Evolutionary conservation across 2,888 invertebrate genomes (phyloP), one percentile per base, ranked within the genome.

Genomic region (Limnephilus auricula): DNA sequence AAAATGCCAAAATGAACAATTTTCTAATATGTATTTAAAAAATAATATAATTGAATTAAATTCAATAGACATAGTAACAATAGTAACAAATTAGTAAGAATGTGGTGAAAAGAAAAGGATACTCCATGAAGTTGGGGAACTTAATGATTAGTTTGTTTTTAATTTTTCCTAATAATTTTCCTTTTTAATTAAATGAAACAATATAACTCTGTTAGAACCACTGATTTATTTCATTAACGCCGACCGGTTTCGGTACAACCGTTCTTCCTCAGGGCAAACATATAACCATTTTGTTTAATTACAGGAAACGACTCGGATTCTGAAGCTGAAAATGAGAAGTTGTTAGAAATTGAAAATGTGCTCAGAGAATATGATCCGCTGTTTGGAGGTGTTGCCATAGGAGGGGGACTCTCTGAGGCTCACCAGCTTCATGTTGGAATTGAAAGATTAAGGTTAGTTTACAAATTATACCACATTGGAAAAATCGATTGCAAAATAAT

Each of bases 271-370:
- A n/a, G n/a, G n/a, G n/a, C n/a, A n/a, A n/a, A n/a, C n/a, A n/a
- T n/a, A n/a, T n/a, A n/a, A n/a, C n/a, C n/a, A n/a, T n/a, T 25
- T 65, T 65, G 25, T 65, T 65, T 65, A 65, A n/a, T 92, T 92
- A 37, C 96, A 95, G 97, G 97, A 91, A 97, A 97, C 0, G 99
- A 99, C 95, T 98, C 98, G 0, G 99, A 99, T 94, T 99, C 99
- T 32, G 99, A 99, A 94, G 97, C 98, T 15, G 99, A 99, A 94
- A 98, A 98, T 93, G 99, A 99, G 94, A 97, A 98, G 93, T 95
- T 99, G 2, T 94, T 98, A 90, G 99, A 99, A 94, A 95, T 98
- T 30, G 99, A 99, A 94, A 98, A 98, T 92, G 97, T 98, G 25
- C 95, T 99, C 82, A 96, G 98, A 80, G 98, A 98, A 94, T 97